Evolutionary conservation across 2,888 invertebrate genomes (phyloP).

Genomic region (Odontothrips loti): DNA sequence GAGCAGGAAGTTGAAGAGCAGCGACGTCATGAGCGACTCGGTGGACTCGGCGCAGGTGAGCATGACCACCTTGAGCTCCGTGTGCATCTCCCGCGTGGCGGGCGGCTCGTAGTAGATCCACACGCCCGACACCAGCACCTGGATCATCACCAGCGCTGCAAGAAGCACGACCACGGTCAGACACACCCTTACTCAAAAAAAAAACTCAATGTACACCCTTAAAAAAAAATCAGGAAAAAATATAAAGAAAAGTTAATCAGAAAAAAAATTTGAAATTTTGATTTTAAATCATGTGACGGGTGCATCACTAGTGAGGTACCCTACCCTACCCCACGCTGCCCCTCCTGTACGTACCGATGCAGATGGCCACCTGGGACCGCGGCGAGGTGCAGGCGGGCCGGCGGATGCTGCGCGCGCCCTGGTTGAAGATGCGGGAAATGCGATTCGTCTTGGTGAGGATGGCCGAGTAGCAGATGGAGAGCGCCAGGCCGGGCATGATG

Average conservation of each 20-base stretch:
- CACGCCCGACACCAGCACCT: constrained; percentile 15
- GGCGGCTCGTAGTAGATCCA: constrained; percentile 19
- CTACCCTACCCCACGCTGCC: too few species aligned
- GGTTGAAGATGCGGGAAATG: constrained; percentile 68
- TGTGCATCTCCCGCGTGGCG: constrained; percentile 44
- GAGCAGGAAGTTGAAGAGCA: constrained; percentile 66
- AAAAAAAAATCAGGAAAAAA: too few species aligned
- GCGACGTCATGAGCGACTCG: constrained; percentile 58
- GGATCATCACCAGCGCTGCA: constrained; percentile 8
- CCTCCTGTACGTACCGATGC: constrained; percentile 54
- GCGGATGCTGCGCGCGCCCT: constrained; percentile 64
- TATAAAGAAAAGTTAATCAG: background rate
- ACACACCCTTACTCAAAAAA: too few species aligned
- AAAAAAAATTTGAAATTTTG: background rate
- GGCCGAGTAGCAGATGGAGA: constrained; percentile 69
- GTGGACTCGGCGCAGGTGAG: constrained; percentile 61
- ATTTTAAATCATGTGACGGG: background rate
- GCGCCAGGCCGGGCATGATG: constrained; percentile 59
- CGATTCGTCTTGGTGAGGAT: constrained; percentile 73
- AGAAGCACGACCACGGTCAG: background rate
- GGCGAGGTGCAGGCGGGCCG: constrained; percentile 71
- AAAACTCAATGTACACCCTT: too few species aligned
- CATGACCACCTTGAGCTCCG: constrained; percentile 52
- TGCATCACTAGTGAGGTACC: too few species aligned
- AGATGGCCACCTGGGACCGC: constrained; percentile 67